These are phyloP conservation scores for Choreutis nemorana DNA, from an alignment of 2,888 invertebrate genomes.

Conservation along the genomic window DNA sequence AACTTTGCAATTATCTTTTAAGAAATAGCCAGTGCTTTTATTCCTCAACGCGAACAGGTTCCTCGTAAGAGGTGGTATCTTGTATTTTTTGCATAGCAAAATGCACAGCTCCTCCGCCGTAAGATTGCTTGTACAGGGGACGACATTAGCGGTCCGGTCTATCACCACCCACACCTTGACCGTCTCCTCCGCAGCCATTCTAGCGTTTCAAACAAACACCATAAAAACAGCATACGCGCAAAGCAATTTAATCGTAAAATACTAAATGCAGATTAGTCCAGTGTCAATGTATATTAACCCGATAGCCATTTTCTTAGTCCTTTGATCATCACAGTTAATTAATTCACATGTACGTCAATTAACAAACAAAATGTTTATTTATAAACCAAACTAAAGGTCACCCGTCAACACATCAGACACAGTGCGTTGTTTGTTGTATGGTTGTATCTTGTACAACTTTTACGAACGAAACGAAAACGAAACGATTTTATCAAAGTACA, in stretches of 20 bases:
- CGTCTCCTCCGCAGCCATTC: slow-evolving; percentile 46
- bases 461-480: too few relatives aligned
- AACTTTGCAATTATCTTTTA: slow-evolving; percentile 67
- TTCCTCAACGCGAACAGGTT: slow-evolving; percentile 81
- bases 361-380: slow-evolving; percentile 23
- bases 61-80: slow-evolving; percentile 78
- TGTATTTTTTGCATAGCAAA: slow-evolving; percentile 73
- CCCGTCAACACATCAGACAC: slow-evolving; percentile 2
- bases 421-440: too few relatives aligned
- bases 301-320: too few relatives aligned
- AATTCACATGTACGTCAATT: too few relatives aligned
- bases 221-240: too few relatives aligned
- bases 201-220: slow-evolving; percentile 33
- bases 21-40: slow-evolving; percentile 71
- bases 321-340: too few relatives aligned
- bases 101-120: slow-evolving; percentile 77
- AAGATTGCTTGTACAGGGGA: slow-evolving; percentile 42
- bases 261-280: too few relatives aligned
- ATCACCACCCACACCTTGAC: slow-evolving; percentile 52
- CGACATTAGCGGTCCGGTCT: slow-evolving; percentile 37
- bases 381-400: slow-evolving; percentile 13
- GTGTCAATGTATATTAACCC: too few relatives aligned
- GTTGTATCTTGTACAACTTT: too few relatives aligned
- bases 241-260: too few relatives aligned
- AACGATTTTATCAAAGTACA: too few relatives aligned